Base-by-base conservation (phyloP, 2,888 invertebrate genomes). In the Uropetala carovei region DNA sequence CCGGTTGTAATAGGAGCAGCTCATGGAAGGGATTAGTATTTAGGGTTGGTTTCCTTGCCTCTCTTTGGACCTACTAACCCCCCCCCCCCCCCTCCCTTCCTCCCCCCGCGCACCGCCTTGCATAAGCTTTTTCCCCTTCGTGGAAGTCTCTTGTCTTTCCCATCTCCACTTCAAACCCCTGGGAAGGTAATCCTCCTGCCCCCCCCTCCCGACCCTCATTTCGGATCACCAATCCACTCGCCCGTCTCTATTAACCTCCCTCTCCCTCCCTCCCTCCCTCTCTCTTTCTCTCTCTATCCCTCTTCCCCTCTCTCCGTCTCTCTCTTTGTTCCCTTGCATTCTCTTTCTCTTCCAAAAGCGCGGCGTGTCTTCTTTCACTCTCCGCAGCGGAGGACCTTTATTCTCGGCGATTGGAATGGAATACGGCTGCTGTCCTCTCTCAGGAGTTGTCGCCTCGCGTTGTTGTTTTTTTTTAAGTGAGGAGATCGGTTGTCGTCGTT, bases 141-240 rank as follows among this genome's bases (percentile, higher is more conserved):
- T 22, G 68, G n/a, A 68, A 22, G n/a, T 22, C 68, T 11, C 68
- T 75, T 75, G 75, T 75, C 75, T 75, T 75, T 75, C 75, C 75
- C 75, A 75, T 75, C 75, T 75, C 75, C 75, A 75, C 75, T 75
- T 75, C 75, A 18, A 75, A 75, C n/a, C 27, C 75, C 27, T 13
- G 22, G 75, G 75, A 13, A 10, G 22, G 75, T 75, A 75, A 75
- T 75, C 75, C 18, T 16, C 13, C 18, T 56, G 14, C 18, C 18
- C 56, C 18, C n/a, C 56, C 43, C 14, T 18, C 56, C 16, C 83
- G 7, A 43, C 16, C 43, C 18, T 5, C 27, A 13, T 81, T 27
- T 81, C 22, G n/a, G 22, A 27, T 81, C n/a, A 9, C 10, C n/a
- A 60, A 59, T 13, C 14, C 13, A 13, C 22, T 75, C 83, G 18